Base-by-base conservation (phyloP, 2,113 vertebrate species). In the Synodontis membranacea region DNA sequence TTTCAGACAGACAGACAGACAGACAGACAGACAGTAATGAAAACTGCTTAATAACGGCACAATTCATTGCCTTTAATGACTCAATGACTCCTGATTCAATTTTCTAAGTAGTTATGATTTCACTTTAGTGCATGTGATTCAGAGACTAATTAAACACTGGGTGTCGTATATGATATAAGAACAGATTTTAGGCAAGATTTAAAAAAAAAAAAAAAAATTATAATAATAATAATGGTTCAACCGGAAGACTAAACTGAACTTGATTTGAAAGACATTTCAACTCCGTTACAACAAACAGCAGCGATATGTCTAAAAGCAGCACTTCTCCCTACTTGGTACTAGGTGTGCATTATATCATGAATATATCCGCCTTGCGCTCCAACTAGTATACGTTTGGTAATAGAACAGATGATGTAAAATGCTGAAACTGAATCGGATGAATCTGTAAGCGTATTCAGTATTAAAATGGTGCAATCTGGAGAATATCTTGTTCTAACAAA, bases 1-100 rank as follows among this genome's bases (percentile, higher is more conserved):
- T 86, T 90, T 66, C n/a, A 62, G 44, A 21, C 46, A 2, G 62
- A 64, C 21, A 66, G 23, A 12, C 21, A 68, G 60, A n/a, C n/a
- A 62, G 44, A 21, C 46, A 2, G 62, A 64, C 21, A 66, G 23
- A 12, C 21, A 68, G 60, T 84, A 72, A 62, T 70, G 60, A 80
- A 58, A 70, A 50, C 8, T 50, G 17, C 15, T 37, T 50, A 37
- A 52, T 48, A 37, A 39, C 12, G 2, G n/a, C 50, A 37, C 28
- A 17, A 56, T 46, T 21, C 54, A 1, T 62, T 60, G 31, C 28
- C 28, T 50, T 46, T 50, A 78, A 37, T 2, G 39, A 56, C 52
- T 60, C 70, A 21, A 48, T 25, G 19, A 62, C 42, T 76, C 54
- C 70, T 76, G 83, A 76, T 76, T 84, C 54, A 23, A 23, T 50